A percentile compares a stretch with the other conserved stretches of the same genome.
Conservation (phyloP, 2,888 invertebrate genomes). For the Drosophila austrosaltans region DNA sequence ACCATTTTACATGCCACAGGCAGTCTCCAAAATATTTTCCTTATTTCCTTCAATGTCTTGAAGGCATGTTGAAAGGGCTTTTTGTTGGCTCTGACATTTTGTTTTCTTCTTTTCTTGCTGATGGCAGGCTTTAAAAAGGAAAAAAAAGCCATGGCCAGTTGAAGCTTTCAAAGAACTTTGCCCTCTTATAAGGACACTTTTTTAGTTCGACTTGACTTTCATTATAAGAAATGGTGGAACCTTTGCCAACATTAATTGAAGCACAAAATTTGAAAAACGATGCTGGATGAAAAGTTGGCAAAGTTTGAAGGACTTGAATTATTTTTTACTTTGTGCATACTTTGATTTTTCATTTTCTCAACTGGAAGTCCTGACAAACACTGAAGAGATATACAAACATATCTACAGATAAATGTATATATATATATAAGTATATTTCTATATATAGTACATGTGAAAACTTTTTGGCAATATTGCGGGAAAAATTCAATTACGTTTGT, state of each 20-base stretch:
- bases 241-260: slow-evolving; percentile 14
- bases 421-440: slow-evolving; percentile 9
- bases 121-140: slow-evolving; percentile 33
- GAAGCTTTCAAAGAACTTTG: slow-evolving; percentile 18
- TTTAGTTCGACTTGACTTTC: slow-evolving; percentile 32
- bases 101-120: background rate
- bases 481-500: slow-evolving; percentile 69
- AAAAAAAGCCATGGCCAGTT: slow-evolving; percentile 27
- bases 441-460: slow-evolving; percentile 8
- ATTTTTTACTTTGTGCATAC: background rate
- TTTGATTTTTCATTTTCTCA: slow-evolving; percentile 10
- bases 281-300: background rate
- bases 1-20: slow-evolving; percentile 44
- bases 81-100: background rate
- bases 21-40: slow-evolving; percentile 33
- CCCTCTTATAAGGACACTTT: slow-evolving; percentile 35
- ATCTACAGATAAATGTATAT: background rate
- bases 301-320: slow-evolving; percentile 1
- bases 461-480: slow-evolving; percentile 11
- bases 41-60: slow-evolving; percentile 3
- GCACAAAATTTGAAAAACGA: background rate
- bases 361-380: background rate
- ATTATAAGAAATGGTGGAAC: background rate
- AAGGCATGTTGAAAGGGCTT: slow-evolving; percentile 29
- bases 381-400: background rate